A percentile compares a stretch with the other conserved stretches of the same genome.
These are phyloP conservation scores for Notocelia uddmanniana DNA, from an alignment of 2,888 invertebrate species.

Conservation along the genomic window DNA sequence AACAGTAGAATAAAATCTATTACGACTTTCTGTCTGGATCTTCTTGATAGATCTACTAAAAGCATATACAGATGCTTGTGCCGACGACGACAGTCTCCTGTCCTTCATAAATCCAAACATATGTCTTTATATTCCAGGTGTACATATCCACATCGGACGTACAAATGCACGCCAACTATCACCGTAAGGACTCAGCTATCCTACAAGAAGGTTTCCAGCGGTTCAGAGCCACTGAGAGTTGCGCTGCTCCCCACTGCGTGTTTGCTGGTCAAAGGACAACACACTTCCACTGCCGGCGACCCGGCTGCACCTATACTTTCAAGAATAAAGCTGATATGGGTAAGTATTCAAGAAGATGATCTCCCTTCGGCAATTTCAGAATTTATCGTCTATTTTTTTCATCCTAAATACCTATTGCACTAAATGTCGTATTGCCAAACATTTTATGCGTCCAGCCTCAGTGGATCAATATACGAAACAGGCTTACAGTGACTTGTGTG, in stretches of 20 bases:
- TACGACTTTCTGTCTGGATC: no score
- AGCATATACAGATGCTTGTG: no score
- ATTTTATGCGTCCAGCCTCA: no score
- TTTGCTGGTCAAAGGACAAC: constrained; percentile 98
- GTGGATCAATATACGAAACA: no score
- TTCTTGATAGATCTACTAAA: no score
- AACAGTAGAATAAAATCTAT: no score
- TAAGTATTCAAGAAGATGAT: constrained; percentile 80
- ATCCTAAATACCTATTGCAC: no score
- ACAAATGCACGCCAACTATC: constrained; percentile 99
- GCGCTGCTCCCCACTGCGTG: constrained; percentile 95
- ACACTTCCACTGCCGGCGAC: constrained; percentile 97
- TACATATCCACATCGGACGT: constrained; percentile 99
- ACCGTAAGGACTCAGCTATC: constrained; percentile 98
- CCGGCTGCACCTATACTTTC: constrained; percentile 97
- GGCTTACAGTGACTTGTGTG: no score
- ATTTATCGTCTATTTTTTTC: no score
- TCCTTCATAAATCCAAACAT: background rate
- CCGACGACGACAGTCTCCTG: background rate
- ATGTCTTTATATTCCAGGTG: constrained; percentile 81
- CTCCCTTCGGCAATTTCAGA: background rate
- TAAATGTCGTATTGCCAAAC: no score
- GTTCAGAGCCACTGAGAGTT: constrained; percentile 98
- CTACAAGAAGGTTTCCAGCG: constrained; percentile 99
- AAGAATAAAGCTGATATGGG: constrained; percentile 99